Base-by-base conservation (phyloP, 2,888 invertebrate genomes). In the Tachina lurida region DNA sequence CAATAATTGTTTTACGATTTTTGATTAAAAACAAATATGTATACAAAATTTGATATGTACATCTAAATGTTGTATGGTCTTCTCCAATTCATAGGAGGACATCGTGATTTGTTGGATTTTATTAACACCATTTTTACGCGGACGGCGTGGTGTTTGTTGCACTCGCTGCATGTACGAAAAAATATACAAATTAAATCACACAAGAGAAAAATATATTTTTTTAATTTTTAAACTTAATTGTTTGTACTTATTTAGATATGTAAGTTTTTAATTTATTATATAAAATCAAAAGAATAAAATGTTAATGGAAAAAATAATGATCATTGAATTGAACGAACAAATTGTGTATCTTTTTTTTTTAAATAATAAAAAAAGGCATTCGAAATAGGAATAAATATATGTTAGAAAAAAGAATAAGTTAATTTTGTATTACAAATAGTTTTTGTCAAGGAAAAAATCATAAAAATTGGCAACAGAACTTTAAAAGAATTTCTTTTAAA, bases 21-120 rank as follows among this genome's bases (percentile, higher is more conserved):
- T 68, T 68, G 41, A 0, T 56, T 43, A 41, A 7, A 31, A 45
- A 56, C 12, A 56, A 12, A 56, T 45, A 65, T 31, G 15, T 52
- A 7, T 58, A 73, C 10, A 54, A 68, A 68, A 62, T 54, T 71
- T 86, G 82, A 87, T 89, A 89, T 87, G 88, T 90, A 91, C 91
- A 88, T 91, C 91, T 88, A 91, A 89, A 88, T 91, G 90, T 87
- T 91, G 91, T 87, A 91, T 89, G 87, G 91, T 90, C 88, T 91
- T 91, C 89, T 91, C 91, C 89, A 91, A 89, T 89, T 91, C 91
- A 88, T 91, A 91, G 88, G 90, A 89, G 87, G 89, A 88, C 88
- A 90, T 89, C 87, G 89, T 89, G 77, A 87, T 85, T 81, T 82
- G 87, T 88, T 89, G 87, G 87, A 84, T 88, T 88, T 89, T 89